Evolutionary conservation across 1,140 invertebrate species (phyloP).

Genomic region (Drosophila nasuta): DNA sequence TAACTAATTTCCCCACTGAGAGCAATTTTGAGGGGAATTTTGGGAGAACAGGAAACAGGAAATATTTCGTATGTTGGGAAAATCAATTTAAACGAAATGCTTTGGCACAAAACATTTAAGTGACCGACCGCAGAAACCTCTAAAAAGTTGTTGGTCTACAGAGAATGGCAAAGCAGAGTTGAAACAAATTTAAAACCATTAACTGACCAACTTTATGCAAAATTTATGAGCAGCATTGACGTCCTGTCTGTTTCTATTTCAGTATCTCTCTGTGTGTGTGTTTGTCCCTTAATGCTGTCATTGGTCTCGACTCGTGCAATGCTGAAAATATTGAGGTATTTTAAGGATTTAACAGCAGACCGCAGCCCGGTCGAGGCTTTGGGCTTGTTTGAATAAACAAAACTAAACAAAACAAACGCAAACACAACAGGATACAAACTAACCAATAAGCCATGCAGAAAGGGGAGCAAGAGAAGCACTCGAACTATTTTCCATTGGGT

Average conservation of each 20-base stretch:
- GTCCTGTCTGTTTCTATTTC: not conserved
- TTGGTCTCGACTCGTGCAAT: constrained; percentile 25
- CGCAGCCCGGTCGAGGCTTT: constrained; percentile 28
- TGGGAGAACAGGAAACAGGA: not conserved
- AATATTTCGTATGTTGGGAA: not conserved
- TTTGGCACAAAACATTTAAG: constrained; percentile 40
- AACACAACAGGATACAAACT: constrained; percentile 35
- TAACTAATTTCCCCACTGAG: constrained; percentile 9
- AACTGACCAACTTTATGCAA: constrained; percentile 52
- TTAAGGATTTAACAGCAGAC: constrained; percentile 56
- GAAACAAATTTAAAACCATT: constrained; percentile 56
- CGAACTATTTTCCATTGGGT: constrained; percentile 30
- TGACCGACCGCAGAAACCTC: constrained; percentile 28
- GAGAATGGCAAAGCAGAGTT: constrained; percentile 24
- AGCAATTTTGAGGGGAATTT: not conserved
- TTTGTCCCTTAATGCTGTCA: constrained; percentile 38
- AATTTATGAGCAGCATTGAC: constrained; percentile 54
- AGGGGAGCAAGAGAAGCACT: not conserved
- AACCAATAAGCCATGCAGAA: constrained; percentile 46
- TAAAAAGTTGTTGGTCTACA: constrained; percentile 30
- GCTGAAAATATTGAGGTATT: constrained; percentile 54
- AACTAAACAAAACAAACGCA: constrained; percentile 17
- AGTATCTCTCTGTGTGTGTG: not conserved
- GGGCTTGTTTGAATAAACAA: constrained; percentile 55
- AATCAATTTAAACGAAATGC: constrained; percentile 37